Evolutionary conservation across 30 jellyfish, hydroid and myxozoan genomes (phyloP), one percentile per base, ranked within the genome.

Genomic region (Aurelia sp.): DNA sequence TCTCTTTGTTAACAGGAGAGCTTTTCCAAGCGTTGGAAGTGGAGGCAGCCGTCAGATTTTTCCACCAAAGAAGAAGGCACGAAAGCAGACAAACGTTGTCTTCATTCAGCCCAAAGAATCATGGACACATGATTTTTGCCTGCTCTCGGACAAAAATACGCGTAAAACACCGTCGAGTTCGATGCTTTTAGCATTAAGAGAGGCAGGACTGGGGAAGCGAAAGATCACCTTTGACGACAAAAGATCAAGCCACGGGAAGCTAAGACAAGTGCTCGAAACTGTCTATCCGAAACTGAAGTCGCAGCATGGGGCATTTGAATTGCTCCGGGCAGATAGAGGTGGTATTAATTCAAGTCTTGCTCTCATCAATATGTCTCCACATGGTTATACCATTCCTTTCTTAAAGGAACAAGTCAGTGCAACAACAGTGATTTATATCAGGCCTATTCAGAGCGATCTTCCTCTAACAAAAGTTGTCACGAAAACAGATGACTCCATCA

Each of bases 111-210:
- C 87, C 8, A 76, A 73, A 33, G 76, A 76, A 51, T 35, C 87
- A 15, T 76, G 87, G 87, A 76, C 87, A 11, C 87, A 76, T 61
- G 87, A 76, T 76, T 76, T 76, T 76, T 76, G 87, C 31, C 47
- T 76, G 40, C 38, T 76, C 76, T 66, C 87, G 19, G 35, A 58
- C 13, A 41, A 35, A 16, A 76, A 51, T 18, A 77, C 55, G 16
- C 31, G 63, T 15, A 61, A 27, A 20, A 52, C 87, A 19, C 87
- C 87, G 15, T 76, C 87, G 9, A 22, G 55, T 9, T 8, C 74
- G 20, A 61, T 40, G 33, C 76, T 76, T 48, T 27, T 61, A 4
- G 35, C 13, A 11, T 62, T 76, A 48, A 76, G 59, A 67, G 76
- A 76, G 31, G 87, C 76, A 12, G 87, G 76, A n/a, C 47, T 76